Evolutionary conservation across 1,140 invertebrate species (phyloP).

Genomic region (Camponotus vicinus): DNA sequence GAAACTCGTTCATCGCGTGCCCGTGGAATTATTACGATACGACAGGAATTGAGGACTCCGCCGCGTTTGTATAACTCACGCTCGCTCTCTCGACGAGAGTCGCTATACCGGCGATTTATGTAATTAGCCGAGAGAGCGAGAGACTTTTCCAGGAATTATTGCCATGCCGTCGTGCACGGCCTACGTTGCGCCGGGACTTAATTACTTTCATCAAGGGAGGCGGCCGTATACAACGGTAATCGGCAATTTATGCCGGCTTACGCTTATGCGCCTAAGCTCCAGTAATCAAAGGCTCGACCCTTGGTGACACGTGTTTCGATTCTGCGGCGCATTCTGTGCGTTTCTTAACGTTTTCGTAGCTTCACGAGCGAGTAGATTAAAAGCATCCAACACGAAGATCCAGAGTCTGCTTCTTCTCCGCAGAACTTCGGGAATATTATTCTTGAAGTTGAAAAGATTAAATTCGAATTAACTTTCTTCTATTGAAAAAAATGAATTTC

Average conservation of each 20-base stretch:
- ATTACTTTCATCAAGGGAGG: conserved; percentile 63
- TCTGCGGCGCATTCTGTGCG: not conserved
- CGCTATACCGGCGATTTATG: conserved; percentile 40
- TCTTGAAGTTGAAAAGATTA: not conserved
- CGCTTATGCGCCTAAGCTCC: conserved; percentile 39
- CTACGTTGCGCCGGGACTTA: conserved; percentile 45
- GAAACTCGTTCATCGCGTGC: conserved; percentile 62
- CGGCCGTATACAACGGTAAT: conserved; percentile 58
- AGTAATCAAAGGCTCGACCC: conserved; percentile 41
- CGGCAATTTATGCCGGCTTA: conserved; percentile 58
- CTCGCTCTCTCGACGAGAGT: conserved; percentile 19
- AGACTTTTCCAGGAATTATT: conserved; percentile 56
- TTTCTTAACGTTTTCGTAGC: conserved; percentile 22
- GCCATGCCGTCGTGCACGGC: conserved; percentile 44
- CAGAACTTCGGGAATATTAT: not conserved
- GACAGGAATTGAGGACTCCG: conserved; percentile 50
- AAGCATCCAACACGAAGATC: too few relatives aligned
- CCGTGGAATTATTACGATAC: conserved; percentile 57
- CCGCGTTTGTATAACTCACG: conserved; percentile 42
- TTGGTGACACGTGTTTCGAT: conserved; percentile 26
- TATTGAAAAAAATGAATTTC: not conserved
- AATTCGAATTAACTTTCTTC: not conserved
- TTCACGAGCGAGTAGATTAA: not conserved
- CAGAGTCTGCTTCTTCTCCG: too few relatives aligned
- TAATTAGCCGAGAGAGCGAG: conserved; percentile 53